phyloP scores from a whole-genome alignment of 30 jellyfish, hydroid and myxozoan species.

The Euphysa ruthae region DNA sequence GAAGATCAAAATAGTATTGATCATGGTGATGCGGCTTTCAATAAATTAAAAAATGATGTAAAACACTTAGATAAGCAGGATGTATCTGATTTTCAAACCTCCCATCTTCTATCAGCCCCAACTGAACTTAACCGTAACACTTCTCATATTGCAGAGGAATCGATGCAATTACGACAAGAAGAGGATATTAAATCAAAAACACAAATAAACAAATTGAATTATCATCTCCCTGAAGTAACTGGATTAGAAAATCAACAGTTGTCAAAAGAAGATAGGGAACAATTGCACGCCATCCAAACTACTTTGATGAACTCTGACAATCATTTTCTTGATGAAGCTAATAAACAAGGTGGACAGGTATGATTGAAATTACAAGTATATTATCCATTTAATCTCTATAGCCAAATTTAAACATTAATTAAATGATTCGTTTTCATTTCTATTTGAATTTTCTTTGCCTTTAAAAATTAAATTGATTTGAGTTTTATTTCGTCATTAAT shows the following conservation, averaged over 20 bases:
- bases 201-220: not conserved
- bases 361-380: too few relatives aligned
- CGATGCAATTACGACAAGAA: conserved; percentile 3
- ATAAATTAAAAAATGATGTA: not conserved
- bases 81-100: not conserved
- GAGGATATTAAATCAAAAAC: not conserved
- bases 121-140: not conserved
- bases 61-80: not conserved
- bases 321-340: not conserved
- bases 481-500: too few relatives aligned
- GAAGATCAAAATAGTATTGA: too few relatives aligned
- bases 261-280: conserved; percentile 7
- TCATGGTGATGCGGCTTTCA: not conserved
- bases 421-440: too few relatives aligned
- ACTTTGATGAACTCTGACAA: conserved; percentile 21
- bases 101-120: conserved; percentile 9
- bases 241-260: not conserved
- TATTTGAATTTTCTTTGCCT: too few relatives aligned
- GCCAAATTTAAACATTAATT: too few relatives aligned
- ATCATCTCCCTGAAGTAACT: not conserved
- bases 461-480: too few relatives aligned
- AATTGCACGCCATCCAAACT: conserved; percentile 11
- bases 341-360: too few relatives aligned
- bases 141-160: not conserved
- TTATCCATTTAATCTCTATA: too few relatives aligned